A percentile compares a stretch with the other conserved stretches of the same genome.
phyloP scores from a whole-genome alignment of 1,140 invertebrate genomes.

The Sarcophaga peregrina region DNA sequence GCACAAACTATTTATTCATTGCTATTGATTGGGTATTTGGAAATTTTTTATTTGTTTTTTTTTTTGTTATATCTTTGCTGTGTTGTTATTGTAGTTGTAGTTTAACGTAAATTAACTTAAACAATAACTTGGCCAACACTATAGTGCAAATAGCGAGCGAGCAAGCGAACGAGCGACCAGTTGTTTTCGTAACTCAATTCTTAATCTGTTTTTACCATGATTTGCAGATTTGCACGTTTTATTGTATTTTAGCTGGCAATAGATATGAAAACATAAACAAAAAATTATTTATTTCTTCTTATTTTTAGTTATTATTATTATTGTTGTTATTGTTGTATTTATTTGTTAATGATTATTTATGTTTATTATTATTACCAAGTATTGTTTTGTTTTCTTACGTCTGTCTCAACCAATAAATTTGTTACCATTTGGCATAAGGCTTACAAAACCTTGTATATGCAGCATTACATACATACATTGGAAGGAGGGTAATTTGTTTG shows the following conservation, averaged over 20 bases:
- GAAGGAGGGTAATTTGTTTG: conserved; percentile 20
- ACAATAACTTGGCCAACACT: too few relatives aligned
- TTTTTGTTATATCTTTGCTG: too few relatives aligned
- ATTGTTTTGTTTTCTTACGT: background rate
- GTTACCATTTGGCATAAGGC: background rate
- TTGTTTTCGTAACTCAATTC: background rate
- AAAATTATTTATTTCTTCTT: too few relatives aligned
- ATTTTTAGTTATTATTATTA: background rate
- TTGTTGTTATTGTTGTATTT: conserved; percentile 3
- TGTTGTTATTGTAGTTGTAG: too few relatives aligned
- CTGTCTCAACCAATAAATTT: too few relatives aligned
- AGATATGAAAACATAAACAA: too few relatives aligned
- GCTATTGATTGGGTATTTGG: too few relatives aligned
- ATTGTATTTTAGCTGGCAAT: background rate
- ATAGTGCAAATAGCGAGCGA: too few relatives aligned
- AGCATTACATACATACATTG: background rate
- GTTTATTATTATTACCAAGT: conserved; percentile 17
- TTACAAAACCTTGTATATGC: background rate
- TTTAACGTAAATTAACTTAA: too few relatives aligned
- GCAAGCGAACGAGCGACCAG: too few relatives aligned
- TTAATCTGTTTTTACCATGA: background rate
- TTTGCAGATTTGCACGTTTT: conserved; percentile 32
- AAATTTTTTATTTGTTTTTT: too few relatives aligned
- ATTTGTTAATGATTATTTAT: conserved; percentile 40
- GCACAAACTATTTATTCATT: too few relatives aligned